These are phyloP conservation scores for Clarias magur DNA, from an alignment of 2,113 vertebrate species.

Conservation along the genomic window DNA sequence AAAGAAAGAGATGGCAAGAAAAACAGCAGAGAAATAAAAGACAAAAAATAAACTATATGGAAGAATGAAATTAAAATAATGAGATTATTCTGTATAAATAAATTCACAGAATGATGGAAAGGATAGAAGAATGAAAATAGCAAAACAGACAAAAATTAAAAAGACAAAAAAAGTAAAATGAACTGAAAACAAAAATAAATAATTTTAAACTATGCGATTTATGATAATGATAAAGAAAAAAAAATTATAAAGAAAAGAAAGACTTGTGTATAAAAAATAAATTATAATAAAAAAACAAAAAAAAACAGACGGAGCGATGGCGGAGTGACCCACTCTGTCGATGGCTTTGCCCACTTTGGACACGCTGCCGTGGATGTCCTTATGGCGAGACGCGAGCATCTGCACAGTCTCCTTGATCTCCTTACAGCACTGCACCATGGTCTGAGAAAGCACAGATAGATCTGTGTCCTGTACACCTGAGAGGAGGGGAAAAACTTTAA, in stretches of 20 bases:
- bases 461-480: conserved; percentile 83
- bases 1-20: no score
- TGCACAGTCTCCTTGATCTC: conserved; percentile 90
- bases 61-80: no score
- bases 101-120: no score
- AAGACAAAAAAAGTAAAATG: not conserved
- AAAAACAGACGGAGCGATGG: not conserved
- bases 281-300: not conserved
- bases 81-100: no score
- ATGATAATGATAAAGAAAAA: no score
- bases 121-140: not conserved
- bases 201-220: not conserved
- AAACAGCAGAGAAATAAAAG: not conserved
- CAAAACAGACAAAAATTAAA: not conserved
- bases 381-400: conserved; percentile 84
- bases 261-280: not conserved
- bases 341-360: conserved; percentile 91
- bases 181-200: not conserved
- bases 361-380: conserved; percentile 89
- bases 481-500: conserved; percentile 25
- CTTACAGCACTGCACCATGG: conserved; percentile 87
- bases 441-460: conserved; percentile 81
- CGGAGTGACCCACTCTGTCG: conserved; percentile 74
- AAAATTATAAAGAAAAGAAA: not conserved
- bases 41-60: not conserved